Evolutionary conservation across 2,888 invertebrate species (phyloP).

Genomic region (Caenorhabditis sinica): DNA sequence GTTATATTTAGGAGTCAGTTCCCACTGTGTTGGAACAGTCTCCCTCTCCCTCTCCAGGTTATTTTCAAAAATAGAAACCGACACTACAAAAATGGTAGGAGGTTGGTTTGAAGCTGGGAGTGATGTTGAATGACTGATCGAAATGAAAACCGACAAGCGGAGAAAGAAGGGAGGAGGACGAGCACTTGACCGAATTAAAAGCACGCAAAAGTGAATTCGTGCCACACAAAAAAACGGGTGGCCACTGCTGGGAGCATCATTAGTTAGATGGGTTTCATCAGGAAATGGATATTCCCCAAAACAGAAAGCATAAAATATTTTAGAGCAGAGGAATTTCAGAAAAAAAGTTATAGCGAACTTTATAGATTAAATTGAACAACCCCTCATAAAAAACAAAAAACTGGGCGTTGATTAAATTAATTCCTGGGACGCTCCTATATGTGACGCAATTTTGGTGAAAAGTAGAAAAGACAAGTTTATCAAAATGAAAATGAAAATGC

Average conservation of each 20-base stretch:
- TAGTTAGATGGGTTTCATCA: constrained; percentile 34
- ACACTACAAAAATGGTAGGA: constrained; percentile 4
- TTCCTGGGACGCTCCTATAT: too few species aligned
- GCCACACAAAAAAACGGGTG: constrained; percentile 35
- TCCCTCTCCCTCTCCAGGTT: constrained; percentile 51
- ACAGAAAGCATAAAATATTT: neutral
- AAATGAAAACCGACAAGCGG: constrained; percentile 1
- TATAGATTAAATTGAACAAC: neutral
- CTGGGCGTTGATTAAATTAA: neutral
- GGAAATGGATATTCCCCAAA: constrained; percentile 14
- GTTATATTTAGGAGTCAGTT: constrained; percentile 61
- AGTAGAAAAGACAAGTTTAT: too few species aligned
- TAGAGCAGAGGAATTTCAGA: neutral
- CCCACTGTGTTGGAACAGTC: constrained; percentile 59
- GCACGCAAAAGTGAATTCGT: constrained; percentile 25
- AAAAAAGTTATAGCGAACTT: neutral
- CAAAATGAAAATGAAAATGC: neutral
- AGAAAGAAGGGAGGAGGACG: neutral
- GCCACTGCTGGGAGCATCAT: constrained; percentile 43
- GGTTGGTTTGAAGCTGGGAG: constrained; percentile 14
- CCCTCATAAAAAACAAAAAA: neutral
- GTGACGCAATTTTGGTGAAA: too few species aligned
- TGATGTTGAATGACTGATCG: neutral
- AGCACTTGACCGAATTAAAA: constrained; percentile 58
- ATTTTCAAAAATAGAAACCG: constrained; percentile 51